Evolutionary conservation across 2,888 invertebrate genomes (phyloP).

Genomic region (Trypoxylon attenuatum): DNA sequence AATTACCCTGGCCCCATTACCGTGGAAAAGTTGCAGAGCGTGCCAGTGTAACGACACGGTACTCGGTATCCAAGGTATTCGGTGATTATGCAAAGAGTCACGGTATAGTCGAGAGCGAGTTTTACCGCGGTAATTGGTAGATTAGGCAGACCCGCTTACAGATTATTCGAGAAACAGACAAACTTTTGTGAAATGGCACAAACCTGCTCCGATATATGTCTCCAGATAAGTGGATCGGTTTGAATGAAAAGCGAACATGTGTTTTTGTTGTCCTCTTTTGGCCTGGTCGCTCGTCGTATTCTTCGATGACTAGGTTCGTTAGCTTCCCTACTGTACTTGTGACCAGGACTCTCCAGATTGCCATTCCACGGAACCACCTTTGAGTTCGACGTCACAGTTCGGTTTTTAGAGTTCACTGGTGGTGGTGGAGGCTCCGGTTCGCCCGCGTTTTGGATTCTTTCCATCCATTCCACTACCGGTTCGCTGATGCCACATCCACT

Average conservation of each 20-base stretch:
- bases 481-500: constrained; percentile 93
- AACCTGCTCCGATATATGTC: constrained; percentile 91
- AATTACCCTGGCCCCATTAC: constrained; percentile 39
- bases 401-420: constrained; percentile 73
- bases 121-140: constrained; percentile 15
- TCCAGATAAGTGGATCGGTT: constrained; percentile 98
- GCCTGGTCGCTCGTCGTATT: constrained; percentile 77
- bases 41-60: constrained; percentile 16
- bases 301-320: constrained; percentile 78
- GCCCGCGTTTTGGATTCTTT: constrained; percentile 87
- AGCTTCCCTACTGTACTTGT: constrained; percentile 87
- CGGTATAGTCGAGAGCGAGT: constrained; percentile 17
- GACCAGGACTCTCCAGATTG: constrained; percentile 77
- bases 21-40: constrained; percentile 23
- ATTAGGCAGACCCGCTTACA: neutral
- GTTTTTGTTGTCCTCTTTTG: constrained; percentile 85
- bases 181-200: neutral
- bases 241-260: constrained; percentile 98
- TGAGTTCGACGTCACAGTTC: constrained; percentile 56
- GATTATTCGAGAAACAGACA: too few species aligned
- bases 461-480: constrained; percentile 94
- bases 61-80: constrained; percentile 35
- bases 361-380: constrained; percentile 60
- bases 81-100: constrained; percentile 33
- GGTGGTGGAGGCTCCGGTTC: constrained; percentile 56